These are phyloP conservation scores for Muntiacus reevesi DNA, from an alignment of 2,113 vertebrate species.

Conservation along the genomic window DNA sequence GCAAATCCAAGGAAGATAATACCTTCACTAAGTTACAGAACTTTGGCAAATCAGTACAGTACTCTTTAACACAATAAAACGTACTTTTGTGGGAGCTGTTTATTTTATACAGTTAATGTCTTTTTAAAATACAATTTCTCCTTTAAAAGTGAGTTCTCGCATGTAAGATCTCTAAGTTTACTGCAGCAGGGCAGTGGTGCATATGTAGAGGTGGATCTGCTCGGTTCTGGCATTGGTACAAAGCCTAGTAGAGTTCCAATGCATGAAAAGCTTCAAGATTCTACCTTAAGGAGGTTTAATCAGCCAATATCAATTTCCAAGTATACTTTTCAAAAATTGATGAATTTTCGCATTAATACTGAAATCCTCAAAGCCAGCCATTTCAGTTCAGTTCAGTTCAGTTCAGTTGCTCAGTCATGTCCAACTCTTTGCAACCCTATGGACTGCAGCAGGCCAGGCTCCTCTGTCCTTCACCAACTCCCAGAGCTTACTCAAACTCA, in stretches of 20 bases:
- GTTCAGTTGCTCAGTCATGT: neutral
- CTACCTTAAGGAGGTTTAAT: conserved; percentile 47
- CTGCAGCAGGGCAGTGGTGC: neutral
- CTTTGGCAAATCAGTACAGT: neutral
- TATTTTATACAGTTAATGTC: conserved; percentile 49
- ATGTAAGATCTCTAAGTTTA: conserved; percentile 1
- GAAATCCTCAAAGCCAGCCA: conserved; percentile 33
- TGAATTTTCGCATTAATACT: conserved; percentile 60
- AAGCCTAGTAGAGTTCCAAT: conserved; percentile 14
- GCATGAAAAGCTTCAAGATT: conserved; percentile 45
- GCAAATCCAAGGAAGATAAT: neutral
- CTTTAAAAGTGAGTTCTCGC: conserved; percentile 50
- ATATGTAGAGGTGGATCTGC: conserved; percentile 44
- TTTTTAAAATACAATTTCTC: conserved; percentile 54
- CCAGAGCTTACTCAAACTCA: neutral
- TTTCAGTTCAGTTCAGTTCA: neutral
- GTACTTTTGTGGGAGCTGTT: neutral
- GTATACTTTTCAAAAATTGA: neutral
- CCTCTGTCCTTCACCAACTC: neutral
- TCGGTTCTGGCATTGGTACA: conserved; percentile 75
- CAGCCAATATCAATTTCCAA: conserved; percentile 15
- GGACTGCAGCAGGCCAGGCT: neutral
- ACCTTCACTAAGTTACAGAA: neutral
- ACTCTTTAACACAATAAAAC: neutral
- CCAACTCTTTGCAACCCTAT: neutral